Evolutionary conservation across 2,888 invertebrate species (phyloP).

Genomic region (Oscheius myriophilus): DNA sequence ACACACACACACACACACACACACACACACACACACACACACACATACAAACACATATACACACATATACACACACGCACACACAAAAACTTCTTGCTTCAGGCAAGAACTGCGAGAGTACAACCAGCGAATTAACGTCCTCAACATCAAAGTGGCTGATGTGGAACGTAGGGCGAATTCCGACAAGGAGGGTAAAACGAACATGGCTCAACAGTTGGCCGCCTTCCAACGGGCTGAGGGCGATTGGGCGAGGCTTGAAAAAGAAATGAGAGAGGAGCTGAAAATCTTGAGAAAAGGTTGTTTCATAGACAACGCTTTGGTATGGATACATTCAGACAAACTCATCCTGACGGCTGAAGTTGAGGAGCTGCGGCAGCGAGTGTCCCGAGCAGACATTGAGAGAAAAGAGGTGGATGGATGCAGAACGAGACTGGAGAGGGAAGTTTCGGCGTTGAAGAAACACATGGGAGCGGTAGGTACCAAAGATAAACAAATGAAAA

Average conservation of each 20-base stretch:
- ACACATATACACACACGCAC: too few relatives aligned
- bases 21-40: too few relatives aligned
- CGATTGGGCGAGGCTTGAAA: constrained; percentile 51
- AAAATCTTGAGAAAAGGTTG: constrained; percentile 48
- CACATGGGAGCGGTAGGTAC: constrained; percentile 49
- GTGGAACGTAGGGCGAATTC: constrained; percentile 35
- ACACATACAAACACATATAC: too few relatives aligned
- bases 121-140: constrained; percentile 20
- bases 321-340: constrained; percentile 40
- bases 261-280: constrained; percentile 55
- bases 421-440: constrained; percentile 50
- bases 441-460: constrained; percentile 53
- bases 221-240: constrained; percentile 44
- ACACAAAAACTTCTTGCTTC: not conserved
- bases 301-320: not conserved
- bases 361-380: constrained; percentile 46
- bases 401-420: constrained; percentile 49
- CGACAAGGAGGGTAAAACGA: constrained; percentile 36
- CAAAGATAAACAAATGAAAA: not conserved
- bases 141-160: constrained; percentile 34
- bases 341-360: constrained; percentile 48
- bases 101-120: constrained; percentile 31
- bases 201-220: constrained; percentile 33
- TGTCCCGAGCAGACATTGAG: constrained; percentile 44
- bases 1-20: too few relatives aligned